phyloP scores from a whole-genome alignment of 2,888 invertebrate genomes.

The Antheraea assamensis region DNA sequence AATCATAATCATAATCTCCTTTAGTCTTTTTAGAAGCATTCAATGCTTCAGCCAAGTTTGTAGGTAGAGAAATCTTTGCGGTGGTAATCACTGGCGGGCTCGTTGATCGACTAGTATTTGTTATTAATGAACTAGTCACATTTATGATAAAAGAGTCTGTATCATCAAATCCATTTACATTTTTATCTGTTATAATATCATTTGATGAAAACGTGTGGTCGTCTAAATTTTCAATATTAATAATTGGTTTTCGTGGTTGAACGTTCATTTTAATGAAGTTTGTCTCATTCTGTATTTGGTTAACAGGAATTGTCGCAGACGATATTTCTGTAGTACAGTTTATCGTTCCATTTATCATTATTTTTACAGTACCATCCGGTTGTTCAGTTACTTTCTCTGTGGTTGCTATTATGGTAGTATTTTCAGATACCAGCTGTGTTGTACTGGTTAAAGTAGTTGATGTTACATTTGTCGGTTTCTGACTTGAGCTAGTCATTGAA shows the following conservation, averaged over 20 bases:
- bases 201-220: conserved; percentile 61
- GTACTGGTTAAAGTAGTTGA: conserved; percentile 31
- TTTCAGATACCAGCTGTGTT: conserved; percentile 30
- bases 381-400: conserved; percentile 51
- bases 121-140: conserved; percentile 78
- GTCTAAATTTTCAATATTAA: conserved; percentile 51
- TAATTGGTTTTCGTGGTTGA: conserved; percentile 55
- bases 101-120: conserved; percentile 62
- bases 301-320: conserved; percentile 63
- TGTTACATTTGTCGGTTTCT: conserved; percentile 32
- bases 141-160: conserved; percentile 81
- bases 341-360: conserved; percentile 72
- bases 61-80: conserved; percentile 57
- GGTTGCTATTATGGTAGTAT: conserved; percentile 31
- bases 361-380: conserved; percentile 63
- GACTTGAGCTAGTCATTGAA: conserved; percentile 37
- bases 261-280: conserved; percentile 50
- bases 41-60: conserved; percentile 64
- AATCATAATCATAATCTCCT: conserved; percentile 86
- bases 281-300: conserved; percentile 50
- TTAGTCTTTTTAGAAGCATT: conserved; percentile 81
- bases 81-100: conserved; percentile 36
- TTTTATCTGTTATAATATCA: conserved; percentile 71
- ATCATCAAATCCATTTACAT: conserved; percentile 63
- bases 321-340: conserved; percentile 75